Conservation (phyloP, 2,888 invertebrate genomes). For the Ophion ventricosus region DNA sequence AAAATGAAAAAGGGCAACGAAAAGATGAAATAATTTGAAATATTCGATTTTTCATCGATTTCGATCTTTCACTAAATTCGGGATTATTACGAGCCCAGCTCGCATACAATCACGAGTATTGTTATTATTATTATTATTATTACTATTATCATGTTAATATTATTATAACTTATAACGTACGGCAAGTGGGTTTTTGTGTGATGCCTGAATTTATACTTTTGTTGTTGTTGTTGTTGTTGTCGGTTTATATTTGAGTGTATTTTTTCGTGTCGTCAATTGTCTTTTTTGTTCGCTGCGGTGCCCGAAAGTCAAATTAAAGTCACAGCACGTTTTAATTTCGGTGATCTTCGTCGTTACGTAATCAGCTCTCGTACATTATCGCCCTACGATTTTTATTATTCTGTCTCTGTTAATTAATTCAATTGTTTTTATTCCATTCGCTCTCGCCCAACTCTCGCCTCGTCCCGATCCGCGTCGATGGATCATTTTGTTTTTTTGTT, state of each 20-base stretch:
- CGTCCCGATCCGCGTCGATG: constrained; percentile 54
- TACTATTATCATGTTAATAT: constrained; percentile 45
- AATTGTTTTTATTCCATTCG: constrained; percentile 52
- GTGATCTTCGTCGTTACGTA: constrained; percentile 53
- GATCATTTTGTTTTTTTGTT: too few species aligned
- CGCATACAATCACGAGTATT: constrained; percentile 52
- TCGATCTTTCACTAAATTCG: constrained; percentile 52
- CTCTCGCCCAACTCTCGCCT: constrained; percentile 58
- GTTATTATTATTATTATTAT: constrained; percentile 46
- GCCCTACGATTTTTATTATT: constrained; percentile 16
- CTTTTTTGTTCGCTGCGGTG: constrained; percentile 68
- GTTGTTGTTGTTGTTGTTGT: constrained; percentile 1
- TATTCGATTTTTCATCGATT: constrained; percentile 19
- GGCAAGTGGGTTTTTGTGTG: constrained; percentile 61
- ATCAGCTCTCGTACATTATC: constrained; percentile 35
- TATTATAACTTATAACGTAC: constrained; percentile 51
- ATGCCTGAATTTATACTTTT: constrained; percentile 19
- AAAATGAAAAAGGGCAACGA: constrained; percentile 13
- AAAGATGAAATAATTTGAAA: constrained; percentile 30
- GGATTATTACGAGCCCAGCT: constrained; percentile 61
- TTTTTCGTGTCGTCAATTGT: constrained; percentile 33
- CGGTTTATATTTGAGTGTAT: constrained; percentile 19
- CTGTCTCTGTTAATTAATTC: constrained; percentile 18
- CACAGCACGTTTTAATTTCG: constrained; percentile 74
- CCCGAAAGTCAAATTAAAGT: constrained; percentile 75